These are phyloP conservation scores for Brachymystax lenok DNA, from an alignment of 2,797 vertebrate genomes.

Conservation along the genomic window DNA sequence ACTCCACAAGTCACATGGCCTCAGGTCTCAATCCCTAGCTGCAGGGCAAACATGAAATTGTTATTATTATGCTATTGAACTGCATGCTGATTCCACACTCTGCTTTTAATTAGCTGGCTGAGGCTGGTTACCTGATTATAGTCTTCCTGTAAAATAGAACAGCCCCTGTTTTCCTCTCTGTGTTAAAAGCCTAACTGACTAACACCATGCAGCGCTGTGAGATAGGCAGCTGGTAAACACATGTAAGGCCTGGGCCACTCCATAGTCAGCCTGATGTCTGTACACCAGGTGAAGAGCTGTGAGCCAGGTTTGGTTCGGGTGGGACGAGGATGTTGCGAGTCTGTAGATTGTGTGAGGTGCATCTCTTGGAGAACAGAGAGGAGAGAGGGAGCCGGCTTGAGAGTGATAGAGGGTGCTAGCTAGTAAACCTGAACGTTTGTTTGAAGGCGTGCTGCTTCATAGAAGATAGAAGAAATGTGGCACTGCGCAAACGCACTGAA, in stretches of 20 bases:
- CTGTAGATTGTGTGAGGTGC: neutral
- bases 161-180: constrained; percentile 35
- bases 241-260: constrained; percentile 29
- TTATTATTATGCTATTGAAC: constrained; percentile 79
- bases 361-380: neutral
- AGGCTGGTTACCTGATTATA: constrained; percentile 55
- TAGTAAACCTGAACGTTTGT: too few relatives aligned
- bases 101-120: constrained; percentile 67
- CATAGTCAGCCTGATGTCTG: neutral
- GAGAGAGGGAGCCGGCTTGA: too few relatives aligned
- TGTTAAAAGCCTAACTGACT: constrained; percentile 42
- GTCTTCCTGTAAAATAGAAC: constrained; percentile 44
- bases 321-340: neutral
- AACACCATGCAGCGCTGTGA: constrained; percentile 22
- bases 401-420: neutral
- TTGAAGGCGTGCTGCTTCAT: neutral
- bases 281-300: neutral
- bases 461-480: neutral
- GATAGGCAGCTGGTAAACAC: constrained; percentile 53
- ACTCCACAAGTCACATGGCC: constrained; percentile 69
- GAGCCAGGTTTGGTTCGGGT: neutral
- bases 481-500: neutral
- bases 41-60: constrained; percentile 77
- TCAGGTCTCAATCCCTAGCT: constrained; percentile 69
- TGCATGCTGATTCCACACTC: constrained; percentile 71